phyloP scores from a whole-genome alignment of 37 sponge, comb jelly and placozoan genomes.

The Oopsacas minuta region DNA sequence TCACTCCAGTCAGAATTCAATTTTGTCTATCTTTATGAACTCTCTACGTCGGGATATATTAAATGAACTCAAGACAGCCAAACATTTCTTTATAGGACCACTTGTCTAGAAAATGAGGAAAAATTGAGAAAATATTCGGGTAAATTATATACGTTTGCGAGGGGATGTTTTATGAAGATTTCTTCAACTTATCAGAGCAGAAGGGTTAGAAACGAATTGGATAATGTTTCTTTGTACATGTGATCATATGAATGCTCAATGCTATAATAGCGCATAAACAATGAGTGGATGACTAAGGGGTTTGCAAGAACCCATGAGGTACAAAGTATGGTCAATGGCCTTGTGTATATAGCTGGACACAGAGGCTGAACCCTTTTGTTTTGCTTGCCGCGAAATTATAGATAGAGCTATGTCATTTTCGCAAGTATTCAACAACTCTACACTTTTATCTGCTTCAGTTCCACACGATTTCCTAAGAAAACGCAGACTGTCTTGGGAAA shows the following conservation, averaged over 20 bases:
- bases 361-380: not conserved
- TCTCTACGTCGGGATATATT: not conserved
- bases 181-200: not conserved
- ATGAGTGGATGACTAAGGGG: not conserved
- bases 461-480: not conserved
- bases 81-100: not conserved
- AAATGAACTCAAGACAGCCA: not conserved
- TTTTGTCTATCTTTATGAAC: not conserved
- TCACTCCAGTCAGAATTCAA: not conserved
- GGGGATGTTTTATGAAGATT: not conserved
- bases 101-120: not conserved
- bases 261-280: not conserved
- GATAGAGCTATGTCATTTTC: not conserved
- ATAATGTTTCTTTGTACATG: not conserved
- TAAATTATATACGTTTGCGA: not conserved
- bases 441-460: not conserved
- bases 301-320: not conserved
- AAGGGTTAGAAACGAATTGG: not conserved
- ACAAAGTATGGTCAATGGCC: not conserved
- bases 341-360: not conserved
- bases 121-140: not conserved
- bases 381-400: not conserved
- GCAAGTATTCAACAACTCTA: not conserved
- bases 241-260: not conserved
- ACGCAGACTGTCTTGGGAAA: not conserved